Percentiles rank a stretch among this genome's conserved stretches.
Conservation (phyloP, 2,888 invertebrate genomes). For the Brachylomia viminalis region DNA sequence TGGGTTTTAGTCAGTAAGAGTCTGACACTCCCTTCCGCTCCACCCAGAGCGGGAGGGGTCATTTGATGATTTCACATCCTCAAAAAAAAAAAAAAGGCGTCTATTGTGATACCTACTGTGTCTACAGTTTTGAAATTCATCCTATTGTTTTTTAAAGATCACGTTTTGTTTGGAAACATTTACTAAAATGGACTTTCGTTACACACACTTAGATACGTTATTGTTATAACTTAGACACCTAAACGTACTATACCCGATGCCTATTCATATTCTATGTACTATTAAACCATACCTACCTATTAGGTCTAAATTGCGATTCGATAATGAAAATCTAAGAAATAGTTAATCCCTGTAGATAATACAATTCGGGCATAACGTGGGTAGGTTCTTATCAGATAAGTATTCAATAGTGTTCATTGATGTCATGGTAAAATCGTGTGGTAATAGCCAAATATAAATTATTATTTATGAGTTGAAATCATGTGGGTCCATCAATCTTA, state of each 20-base stretch:
- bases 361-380: slow-evolving; percentile 32
- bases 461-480: not conserved
- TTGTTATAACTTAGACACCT: slow-evolving; percentile 7
- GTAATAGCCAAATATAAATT: not conserved
- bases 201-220: not conserved
- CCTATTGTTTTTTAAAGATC: no score
- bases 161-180: not conserved
- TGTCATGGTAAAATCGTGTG: slow-evolving; percentile 23
- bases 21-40: no score
- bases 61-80: no score
- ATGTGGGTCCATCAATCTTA: not conserved
- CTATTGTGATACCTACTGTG: not conserved
- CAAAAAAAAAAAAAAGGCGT: no score
- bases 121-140: not conserved
- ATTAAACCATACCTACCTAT: slow-evolving; percentile 3
- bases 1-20: no score
- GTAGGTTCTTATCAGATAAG: slow-evolving; percentile 46
- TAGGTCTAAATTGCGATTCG: slow-evolving; percentile 43
- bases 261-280: slow-evolving; percentile 34
- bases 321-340: slow-evolving; percentile 61
- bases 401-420: not conserved
- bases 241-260: not conserved
- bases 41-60: no score
- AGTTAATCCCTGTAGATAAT: slow-evolving; percentile 53
- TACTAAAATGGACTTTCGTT: not conserved